Percentiles rank a stretch among this genome's conserved stretches.
Conservation (phyloP, 2,797 vertebrate genomes). For the Hippopotamyrus pictus region DNA sequence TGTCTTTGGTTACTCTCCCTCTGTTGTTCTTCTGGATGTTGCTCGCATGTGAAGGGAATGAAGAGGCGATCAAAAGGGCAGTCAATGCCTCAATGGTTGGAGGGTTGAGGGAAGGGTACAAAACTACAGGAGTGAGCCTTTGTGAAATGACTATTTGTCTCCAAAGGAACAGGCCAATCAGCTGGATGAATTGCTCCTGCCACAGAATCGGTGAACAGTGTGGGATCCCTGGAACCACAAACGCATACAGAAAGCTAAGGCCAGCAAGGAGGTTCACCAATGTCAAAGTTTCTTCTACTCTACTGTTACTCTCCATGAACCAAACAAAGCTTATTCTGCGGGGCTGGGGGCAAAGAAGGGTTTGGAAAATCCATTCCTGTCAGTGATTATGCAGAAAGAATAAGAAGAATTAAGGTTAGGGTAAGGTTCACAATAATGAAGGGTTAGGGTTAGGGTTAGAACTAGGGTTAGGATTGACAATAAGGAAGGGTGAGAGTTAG, state of each 20-base stretch:
- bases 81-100: not conserved
- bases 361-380: not conserved
- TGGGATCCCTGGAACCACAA: slow-evolving; percentile 51
- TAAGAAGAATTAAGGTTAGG: not conserved
- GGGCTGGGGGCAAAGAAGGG: not conserved
- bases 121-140: not conserved
- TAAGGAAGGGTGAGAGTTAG: not conserved
- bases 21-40: not conserved
- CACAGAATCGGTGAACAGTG: slow-evolving; percentile 48
- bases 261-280: not conserved
- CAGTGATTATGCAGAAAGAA: not conserved
- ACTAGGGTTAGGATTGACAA: not conserved
- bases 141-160: slow-evolving; percentile 11
- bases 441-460: not conserved
- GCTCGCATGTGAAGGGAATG: not conserved
- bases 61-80: not conserved
- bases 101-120: not conserved
- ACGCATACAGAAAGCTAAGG: not conserved
- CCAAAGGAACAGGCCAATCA: slow-evolving; percentile 22
- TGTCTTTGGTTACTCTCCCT: not conserved
- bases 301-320: not conserved
- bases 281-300: not conserved
- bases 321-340: not conserved
- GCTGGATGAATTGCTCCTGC: slow-evolving; percentile 25
- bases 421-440: not conserved